Evolutionary conservation across 92 coral and sea anemone genomes (phyloP), one percentile per base, ranked within the genome.

Genomic region (Epizoanthus fatuus): DNA sequence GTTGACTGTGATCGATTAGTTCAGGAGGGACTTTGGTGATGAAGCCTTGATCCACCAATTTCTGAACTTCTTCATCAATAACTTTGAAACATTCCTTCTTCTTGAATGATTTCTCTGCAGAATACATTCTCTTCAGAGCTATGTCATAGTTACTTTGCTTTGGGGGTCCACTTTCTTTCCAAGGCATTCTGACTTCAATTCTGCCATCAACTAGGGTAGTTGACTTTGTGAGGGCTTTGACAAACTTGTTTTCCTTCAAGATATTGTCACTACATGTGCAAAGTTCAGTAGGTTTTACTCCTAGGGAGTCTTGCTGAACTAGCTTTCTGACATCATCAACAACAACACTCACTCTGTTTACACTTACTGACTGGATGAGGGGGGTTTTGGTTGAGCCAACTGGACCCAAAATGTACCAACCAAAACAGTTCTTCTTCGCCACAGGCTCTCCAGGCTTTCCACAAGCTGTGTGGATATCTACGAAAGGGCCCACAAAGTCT

Each of bases 201-300:
- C 25, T 22, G 25, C 25, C 25, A 22, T 22, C 25, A 22, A 22
- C 25, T 22, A 22, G 25, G 25, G 25, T 22, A 22, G 25, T 22
- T 22, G 25, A 22, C 25, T 22, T 22, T 22, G 25, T 22, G 25
- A 22, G 25, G 25, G 25, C 25, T 22, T 22, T 22, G 25, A 22
- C 25, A 22, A 22, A 22, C 25, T 22, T 22, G 25, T 22, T 22
- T 22, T 22, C 25, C 25, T 22, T 22, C 25, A 22, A 22, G 25
- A 22, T 0, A 22, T 22, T 22, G 25, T 22, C 25, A 22, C 25
- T 89, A 54, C 96, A 89, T 17, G 96, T 83, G 68, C 93, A 93
- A 25, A 93, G 92, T 69, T 90, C 71, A 3, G 94, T 93, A 25
- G 90, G 96, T 57, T 66, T 90, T 1, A 90, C 96, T 64, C 94